Conservation (phyloP, 2,113 vertebrate species). For the Mobula hypostoma region DNA sequence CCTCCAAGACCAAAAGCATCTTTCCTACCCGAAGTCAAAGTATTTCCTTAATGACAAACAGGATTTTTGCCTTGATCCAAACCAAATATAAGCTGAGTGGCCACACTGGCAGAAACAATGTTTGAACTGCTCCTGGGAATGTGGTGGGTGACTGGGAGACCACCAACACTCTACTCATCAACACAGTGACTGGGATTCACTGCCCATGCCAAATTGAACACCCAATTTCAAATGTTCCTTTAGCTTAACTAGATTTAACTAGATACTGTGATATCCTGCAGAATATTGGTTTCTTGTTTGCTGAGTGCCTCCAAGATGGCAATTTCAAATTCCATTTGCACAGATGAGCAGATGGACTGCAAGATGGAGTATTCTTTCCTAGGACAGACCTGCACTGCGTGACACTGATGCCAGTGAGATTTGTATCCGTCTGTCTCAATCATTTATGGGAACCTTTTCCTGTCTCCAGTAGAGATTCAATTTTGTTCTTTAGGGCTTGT, state of each 20-base stretch:
- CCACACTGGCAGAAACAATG: not conserved
- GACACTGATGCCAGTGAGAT: not conserved
- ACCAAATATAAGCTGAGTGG: not conserved
- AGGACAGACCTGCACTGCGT: not conserved
- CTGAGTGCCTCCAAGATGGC: not conserved
- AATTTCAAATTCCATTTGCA: constrained; percentile 16
- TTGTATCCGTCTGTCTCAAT: not conserved
- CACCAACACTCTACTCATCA: not conserved
- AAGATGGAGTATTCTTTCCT: not conserved
- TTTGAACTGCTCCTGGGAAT: constrained; percentile 8
- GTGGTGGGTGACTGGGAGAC: not conserved
- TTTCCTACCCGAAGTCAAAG: not conserved
- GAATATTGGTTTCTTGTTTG: not conserved
- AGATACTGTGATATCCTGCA: constrained; percentile 4
- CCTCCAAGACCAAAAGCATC: not conserved
- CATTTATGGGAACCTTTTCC: not conserved
- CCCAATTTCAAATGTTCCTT: constrained; percentile 12
- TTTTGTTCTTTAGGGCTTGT: not conserved
- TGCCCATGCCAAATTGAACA: constrained; percentile 1
- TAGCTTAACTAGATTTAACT: not conserved
- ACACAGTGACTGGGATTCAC: not conserved
- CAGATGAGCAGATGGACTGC: not conserved
- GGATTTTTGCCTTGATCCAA: not conserved
- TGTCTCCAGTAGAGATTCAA: not conserved
- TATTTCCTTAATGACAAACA: not conserved